phyloP scores from a whole-genome alignment of 2,888 invertebrate species.

The Elegia similella region DNA sequence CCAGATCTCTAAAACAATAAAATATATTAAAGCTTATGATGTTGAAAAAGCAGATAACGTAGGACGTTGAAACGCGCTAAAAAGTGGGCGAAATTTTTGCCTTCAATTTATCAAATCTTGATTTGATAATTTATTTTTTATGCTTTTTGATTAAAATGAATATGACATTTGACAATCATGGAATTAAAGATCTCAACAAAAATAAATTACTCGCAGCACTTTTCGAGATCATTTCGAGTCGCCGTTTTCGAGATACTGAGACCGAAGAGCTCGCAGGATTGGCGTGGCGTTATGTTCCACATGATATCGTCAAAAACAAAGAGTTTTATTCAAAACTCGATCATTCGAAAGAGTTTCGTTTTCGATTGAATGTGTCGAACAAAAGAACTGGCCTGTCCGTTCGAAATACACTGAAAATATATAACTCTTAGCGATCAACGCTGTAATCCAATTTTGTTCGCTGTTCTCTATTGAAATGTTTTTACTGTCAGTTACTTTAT shows the following conservation, averaged over 20 bases:
- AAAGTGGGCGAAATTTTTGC: no score
- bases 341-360: constrained; percentile 20
- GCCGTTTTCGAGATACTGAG: neutral
- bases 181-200: neutral
- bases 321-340: constrained; percentile 16
- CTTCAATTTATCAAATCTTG: no score
- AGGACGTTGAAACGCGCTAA: no score
- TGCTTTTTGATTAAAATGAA: no score
- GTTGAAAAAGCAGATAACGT: no score
- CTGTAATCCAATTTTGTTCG: neutral
- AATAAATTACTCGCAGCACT: neutral
- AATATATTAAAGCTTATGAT: no score
- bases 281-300: neutral
- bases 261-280: neutral
- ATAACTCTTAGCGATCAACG: neutral
- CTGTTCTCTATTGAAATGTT: neutral
- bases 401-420: constrained; percentile 9
- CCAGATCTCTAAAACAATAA: no score
- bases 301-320: neutral
- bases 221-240: neutral
- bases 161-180: no score
- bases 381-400: constrained; percentile 14
- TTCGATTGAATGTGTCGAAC: constrained; percentile 23
- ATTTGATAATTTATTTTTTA: no score
- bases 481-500: no score